Evolutionary conservation across 2,888 invertebrate genomes (phyloP).

Genomic region (Drosophila nigritarsus): DNA sequence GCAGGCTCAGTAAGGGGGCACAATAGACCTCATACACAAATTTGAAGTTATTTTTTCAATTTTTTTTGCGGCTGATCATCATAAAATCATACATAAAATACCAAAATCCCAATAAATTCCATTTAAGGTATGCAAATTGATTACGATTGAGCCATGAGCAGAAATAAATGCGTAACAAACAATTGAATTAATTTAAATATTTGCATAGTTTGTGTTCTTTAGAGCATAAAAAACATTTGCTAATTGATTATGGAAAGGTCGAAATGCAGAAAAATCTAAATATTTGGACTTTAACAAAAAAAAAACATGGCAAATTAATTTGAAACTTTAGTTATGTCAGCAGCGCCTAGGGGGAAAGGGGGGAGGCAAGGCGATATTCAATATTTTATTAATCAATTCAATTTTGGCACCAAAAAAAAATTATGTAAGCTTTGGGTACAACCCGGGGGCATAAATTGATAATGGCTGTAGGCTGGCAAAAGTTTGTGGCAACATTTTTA

Average conservation of each 20-base stretch:
- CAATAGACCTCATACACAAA: no score
- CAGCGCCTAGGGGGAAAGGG: not conserved
- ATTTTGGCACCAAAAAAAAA: slow-evolving; percentile 64
- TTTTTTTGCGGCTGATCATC: not conserved
- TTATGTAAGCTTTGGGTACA: slow-evolving; percentile 33
- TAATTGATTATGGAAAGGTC: slow-evolving; percentile 2
- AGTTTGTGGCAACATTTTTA: slow-evolving; percentile 65
- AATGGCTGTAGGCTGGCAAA: slow-evolving; percentile 58
- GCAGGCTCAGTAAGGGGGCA: no score
- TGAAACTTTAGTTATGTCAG: not conserved
- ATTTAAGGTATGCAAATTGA: not conserved
- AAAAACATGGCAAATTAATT: not conserved
- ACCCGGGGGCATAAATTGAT: slow-evolving; percentile 63
- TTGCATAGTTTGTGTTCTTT: not conserved
- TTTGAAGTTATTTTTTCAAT: no score
- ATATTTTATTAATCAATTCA: slow-evolving; percentile 74
- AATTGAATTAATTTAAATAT: not conserved
- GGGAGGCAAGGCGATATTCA: not conserved
- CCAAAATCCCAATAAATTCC: not conserved
- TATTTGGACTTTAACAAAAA: not conserved
- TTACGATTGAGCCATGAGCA: not conserved
- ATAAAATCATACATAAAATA: no score
- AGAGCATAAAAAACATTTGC: not conserved
- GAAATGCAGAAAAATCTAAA: slow-evolving; percentile 8
- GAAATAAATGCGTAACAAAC: not conserved